Conservation (phyloP, 2,888 invertebrate species). For the Brenthis daphne region DNA sequence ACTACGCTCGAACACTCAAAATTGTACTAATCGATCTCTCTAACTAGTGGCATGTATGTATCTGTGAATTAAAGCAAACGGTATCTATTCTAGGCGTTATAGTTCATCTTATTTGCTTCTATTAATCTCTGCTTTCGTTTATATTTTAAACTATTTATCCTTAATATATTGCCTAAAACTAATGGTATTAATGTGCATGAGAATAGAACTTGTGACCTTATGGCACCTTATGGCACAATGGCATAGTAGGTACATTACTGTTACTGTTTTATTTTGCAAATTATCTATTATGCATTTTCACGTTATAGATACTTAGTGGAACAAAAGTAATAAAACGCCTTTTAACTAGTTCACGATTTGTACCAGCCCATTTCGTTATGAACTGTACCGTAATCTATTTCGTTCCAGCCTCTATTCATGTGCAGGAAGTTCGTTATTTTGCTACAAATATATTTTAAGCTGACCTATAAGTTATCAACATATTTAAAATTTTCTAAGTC, state of each 20-base stretch:
- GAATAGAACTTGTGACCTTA: no score
- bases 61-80: background rate
- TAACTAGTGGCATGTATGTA: background rate
- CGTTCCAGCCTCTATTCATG: background rate
- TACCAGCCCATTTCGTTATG: constrained; percentile 8
- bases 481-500: no score
- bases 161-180: no score
- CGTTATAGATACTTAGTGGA: background rate
- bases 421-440: background rate
- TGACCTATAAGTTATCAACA: no score
- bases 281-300: background rate
- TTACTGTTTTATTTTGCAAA: background rate
- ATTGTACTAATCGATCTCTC: constrained; percentile 7
- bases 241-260: no score
- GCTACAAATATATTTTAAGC: constrained; percentile 3
- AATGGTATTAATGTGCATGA: no score
- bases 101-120: background rate
- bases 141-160: no score
- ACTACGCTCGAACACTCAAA: background rate
- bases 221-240: no score
- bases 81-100: background rate
- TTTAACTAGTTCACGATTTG: constrained; percentile 16
- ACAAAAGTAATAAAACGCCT: constrained; percentile 6
- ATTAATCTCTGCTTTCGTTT: background rate
- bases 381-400: background rate